phyloP scores from a whole-genome alignment of 2,888 invertebrate genomes.

The Bombylius major region DNA sequence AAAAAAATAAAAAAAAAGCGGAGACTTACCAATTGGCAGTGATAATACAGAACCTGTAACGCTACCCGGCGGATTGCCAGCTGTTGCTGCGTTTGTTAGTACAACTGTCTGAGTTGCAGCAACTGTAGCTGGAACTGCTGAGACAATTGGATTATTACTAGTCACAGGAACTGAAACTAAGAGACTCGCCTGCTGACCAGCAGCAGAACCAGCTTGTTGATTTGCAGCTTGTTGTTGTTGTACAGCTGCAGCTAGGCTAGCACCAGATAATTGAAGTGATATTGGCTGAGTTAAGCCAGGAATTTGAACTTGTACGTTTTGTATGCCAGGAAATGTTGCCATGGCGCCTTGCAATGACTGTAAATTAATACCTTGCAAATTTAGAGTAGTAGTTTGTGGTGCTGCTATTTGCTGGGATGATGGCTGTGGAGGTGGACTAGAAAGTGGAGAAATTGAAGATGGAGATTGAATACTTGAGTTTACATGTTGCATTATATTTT shows the following conservation, averaged over 20 bases:
- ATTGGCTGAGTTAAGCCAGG: conserved; percentile 78
- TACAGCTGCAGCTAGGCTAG: conserved; percentile 39
- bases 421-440: conserved; percentile 24
- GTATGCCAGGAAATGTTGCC: conserved; percentile 49
- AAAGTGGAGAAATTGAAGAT: conserved; percentile 38
- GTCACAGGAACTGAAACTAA: conserved; percentile 54
- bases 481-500: conserved; percentile 27
- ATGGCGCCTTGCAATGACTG: conserved; percentile 50
- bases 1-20: neutral
- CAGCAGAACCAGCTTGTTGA: conserved; percentile 13
- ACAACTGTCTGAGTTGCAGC: conserved; percentile 35
- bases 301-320: conserved; percentile 71
- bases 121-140: conserved; percentile 32
- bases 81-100: conserved; percentile 25
- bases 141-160: conserved; percentile 36
- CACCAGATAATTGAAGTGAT: conserved; percentile 60
- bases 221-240: conserved; percentile 18
- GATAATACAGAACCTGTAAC: conserved; percentile 43
- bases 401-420: conserved; percentile 15
- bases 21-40: conserved; percentile 45
- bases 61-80: conserved; percentile 8
- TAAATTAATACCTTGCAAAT: conserved; percentile 59
- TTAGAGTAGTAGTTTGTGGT: conserved; percentile 39
- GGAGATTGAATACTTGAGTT: conserved; percentile 27
- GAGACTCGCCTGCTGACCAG: conserved; percentile 41